These are phyloP conservation scores for Caenorhabditis tropicalis DNA, from an alignment of 1,140 invertebrate species.

Conservation along the genomic window DNA sequence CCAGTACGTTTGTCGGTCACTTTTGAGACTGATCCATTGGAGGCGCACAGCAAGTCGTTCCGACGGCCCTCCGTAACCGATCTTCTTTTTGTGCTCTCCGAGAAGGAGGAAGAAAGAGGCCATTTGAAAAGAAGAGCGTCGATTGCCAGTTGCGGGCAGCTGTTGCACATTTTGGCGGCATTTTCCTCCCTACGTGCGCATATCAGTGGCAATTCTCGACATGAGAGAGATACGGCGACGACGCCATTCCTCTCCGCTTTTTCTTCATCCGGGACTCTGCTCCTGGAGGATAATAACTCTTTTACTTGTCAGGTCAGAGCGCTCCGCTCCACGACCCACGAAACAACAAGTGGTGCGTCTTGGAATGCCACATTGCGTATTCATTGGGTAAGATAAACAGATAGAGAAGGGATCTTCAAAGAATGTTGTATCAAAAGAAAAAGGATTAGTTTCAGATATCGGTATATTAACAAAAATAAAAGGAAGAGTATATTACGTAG, in stretches of 20 bases:
- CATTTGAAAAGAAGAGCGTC: not conserved
- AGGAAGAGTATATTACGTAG: too few species aligned
- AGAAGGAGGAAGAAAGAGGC: not conserved
- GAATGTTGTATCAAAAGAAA: not conserved
- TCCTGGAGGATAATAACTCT: slow-evolving; percentile 43
- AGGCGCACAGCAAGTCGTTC: not conserved
- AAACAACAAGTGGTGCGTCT: slow-evolving; percentile 31
- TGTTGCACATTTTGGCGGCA: slow-evolving; percentile 14
- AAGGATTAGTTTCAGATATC: not conserved
- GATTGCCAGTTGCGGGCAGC: not conserved
- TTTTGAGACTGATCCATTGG: slow-evolving; percentile 14
- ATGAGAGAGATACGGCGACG: not conserved
- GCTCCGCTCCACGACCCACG: not conserved
- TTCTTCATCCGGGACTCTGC: not conserved
- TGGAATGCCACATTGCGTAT: slow-evolving; percentile 24
- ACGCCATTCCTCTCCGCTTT: not conserved
- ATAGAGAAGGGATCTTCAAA: not conserved
- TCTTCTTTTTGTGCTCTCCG: not conserved
- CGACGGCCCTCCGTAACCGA: not conserved
- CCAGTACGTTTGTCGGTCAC: not conserved
- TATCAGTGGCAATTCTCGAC: slow-evolving; percentile 26
- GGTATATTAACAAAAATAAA: not conserved
- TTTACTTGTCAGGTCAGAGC: slow-evolving; percentile 25
- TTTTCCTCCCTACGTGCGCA: slow-evolving; percentile 33
- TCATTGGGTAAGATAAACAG: not conserved